Evolutionary conservation across 2,797 vertebrate genomes (phyloP).

Genomic region (Ispidina lecontei): DNA sequence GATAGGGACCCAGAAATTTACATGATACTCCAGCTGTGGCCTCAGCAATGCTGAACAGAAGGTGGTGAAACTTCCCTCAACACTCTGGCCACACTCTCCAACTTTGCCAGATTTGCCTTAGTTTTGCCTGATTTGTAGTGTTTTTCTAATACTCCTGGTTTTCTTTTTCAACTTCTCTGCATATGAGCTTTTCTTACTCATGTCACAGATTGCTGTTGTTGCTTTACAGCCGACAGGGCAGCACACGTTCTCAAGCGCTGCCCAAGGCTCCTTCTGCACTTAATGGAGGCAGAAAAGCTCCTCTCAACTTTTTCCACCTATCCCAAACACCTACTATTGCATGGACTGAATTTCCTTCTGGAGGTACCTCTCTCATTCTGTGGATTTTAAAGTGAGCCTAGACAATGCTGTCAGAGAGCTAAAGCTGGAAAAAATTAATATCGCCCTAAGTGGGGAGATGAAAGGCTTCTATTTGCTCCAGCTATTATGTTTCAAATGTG

Average conservation of each 20-base stretch:
- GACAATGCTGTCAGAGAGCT: not conserved
- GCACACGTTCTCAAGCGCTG: not conserved
- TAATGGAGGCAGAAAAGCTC: not conserved
- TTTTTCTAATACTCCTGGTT: not conserved
- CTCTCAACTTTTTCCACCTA: not conserved
- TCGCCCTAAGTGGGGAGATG: conserved; percentile 1
- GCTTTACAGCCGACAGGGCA: not conserved
- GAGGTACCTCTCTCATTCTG: not conserved
- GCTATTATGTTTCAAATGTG: conserved; percentile 35
- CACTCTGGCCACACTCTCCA: not conserved
- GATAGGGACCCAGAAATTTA: not conserved
- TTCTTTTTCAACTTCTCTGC: not conserved
- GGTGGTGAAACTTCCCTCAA: not conserved
- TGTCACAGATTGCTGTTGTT: not conserved
- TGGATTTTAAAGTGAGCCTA: not conserved
- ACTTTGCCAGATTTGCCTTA: not conserved
- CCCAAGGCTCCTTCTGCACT: not conserved
- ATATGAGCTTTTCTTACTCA: not conserved
- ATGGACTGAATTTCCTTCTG: not conserved
- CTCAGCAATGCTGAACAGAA: not conserved
- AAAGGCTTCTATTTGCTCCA: not conserved
- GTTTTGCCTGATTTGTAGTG: not conserved
- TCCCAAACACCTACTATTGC: not conserved
- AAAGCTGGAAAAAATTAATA: conserved; percentile 51
- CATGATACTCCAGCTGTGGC: not conserved